Evolutionary conservation across 2,113 vertebrate genomes (phyloP).

Genomic region (Monarcha castaneiventris): DNA sequence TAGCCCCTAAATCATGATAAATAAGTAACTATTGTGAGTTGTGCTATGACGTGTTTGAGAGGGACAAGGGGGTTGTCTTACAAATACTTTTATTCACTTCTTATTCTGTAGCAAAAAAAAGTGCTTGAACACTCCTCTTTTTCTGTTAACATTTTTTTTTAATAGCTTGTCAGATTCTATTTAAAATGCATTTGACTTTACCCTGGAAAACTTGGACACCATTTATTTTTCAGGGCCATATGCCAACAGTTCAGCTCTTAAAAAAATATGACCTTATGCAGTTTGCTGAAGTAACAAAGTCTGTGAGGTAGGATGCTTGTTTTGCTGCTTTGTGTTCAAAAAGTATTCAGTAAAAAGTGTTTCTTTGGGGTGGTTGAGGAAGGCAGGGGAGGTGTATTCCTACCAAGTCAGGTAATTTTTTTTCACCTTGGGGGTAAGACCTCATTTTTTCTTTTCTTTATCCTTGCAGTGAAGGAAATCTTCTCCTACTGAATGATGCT

Average conservation of each 20-base stretch:
- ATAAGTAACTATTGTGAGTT: neutral
- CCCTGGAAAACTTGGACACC: neutral
- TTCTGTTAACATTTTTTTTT: neutral
- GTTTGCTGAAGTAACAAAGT: slow-evolving; percentile 92
- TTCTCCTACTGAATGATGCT: slow-evolving; percentile 90
- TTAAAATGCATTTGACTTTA: neutral
- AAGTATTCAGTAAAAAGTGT: neutral
- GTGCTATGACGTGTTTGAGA: neutral
- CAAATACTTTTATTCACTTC: neutral
- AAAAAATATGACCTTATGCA: slow-evolving; percentile 96
- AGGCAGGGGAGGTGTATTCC: neutral
- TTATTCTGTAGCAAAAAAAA: neutral
- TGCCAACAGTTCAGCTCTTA: slow-evolving; percentile 91
- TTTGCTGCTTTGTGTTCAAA: neutral
- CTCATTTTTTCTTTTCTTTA: neutral
- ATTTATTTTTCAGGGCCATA: slow-evolving; percentile 85
- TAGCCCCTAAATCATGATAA: neutral
- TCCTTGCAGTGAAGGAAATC: slow-evolving; percentile 87
- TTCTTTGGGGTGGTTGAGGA: neutral
- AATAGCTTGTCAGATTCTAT: neutral
- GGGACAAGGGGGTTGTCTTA: neutral
- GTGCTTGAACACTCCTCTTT: neutral
- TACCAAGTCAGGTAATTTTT: neutral
- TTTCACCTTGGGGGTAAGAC: neutral
- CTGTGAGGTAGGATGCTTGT: slow-evolving; percentile 81